Percentiles rank a stretch among this genome's conserved stretches.
Conservation (phyloP, 2,797 vertebrate genomes). For the Sternarchorhynchus goeldii region DNA sequence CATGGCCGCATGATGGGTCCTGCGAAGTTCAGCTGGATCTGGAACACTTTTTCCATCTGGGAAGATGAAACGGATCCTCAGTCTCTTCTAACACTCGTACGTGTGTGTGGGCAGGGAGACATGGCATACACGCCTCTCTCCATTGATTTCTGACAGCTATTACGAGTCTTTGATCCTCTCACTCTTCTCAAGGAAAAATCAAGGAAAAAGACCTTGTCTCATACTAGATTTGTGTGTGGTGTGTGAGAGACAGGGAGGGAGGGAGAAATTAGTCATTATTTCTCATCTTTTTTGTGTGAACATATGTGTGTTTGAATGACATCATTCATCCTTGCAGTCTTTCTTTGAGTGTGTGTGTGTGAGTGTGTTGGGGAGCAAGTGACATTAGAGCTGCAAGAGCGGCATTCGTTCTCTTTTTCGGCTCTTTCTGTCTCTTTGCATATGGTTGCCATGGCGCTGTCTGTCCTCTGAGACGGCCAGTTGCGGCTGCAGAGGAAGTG, state of each 20-base stretch:
- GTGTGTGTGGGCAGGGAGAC: constrained; percentile 28
- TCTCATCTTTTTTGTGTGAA: neutral
- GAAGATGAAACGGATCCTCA: too few species aligned
- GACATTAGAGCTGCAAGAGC: neutral
- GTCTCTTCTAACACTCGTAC: neutral
- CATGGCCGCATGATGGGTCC: too few species aligned
- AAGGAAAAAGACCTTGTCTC: constrained; percentile 18
- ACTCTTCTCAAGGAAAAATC: constrained; percentile 13
- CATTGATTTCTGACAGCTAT: constrained; percentile 53
- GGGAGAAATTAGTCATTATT: neutral
- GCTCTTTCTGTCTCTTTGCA: constrained; percentile 15
- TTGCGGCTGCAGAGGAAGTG: constrained; percentile 61
- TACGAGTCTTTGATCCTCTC: constrained; percentile 47
- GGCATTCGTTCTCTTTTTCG: neutral
- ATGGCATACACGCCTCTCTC: constrained; percentile 23
- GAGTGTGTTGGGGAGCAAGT: too few species aligned
- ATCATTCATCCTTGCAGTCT: neutral
- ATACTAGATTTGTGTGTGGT: neutral
- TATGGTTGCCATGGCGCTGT: constrained; percentile 55
- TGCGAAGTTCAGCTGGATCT: too few species aligned
- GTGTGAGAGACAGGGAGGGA: neutral
- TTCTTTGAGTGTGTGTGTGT: neutral
- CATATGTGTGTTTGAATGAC: constrained; percentile 1
- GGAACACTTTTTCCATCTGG: too few species aligned
- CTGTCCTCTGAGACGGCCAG: constrained; percentile 49